Evolutionary conservation across 2,888 invertebrate genomes (phyloP).

Genomic region (Hydroisotoma schaefferi): DNA sequence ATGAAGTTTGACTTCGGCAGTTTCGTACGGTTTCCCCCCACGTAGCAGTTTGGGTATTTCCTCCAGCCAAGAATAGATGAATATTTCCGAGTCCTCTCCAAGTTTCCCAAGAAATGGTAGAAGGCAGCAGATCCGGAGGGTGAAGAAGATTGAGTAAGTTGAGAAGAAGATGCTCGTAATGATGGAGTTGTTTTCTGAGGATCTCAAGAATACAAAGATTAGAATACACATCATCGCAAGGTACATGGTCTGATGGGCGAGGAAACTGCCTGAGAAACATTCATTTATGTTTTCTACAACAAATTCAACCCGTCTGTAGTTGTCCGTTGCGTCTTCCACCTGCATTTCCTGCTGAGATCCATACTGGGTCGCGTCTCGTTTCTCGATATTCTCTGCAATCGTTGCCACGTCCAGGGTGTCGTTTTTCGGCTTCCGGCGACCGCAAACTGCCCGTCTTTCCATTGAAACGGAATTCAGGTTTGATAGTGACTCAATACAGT

Average conservation of each 20-base stretch:
- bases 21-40: slow-evolving; percentile 47
- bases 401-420: slow-evolving; percentile 48
- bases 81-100: slow-evolving; percentile 46
- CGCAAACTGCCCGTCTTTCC: slow-evolving; percentile 46
- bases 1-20: slow-evolving; percentile 45
- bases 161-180: slow-evolving; percentile 46
- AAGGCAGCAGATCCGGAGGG: slow-evolving; percentile 44
- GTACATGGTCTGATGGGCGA: slow-evolving; percentile 48
- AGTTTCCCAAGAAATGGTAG: slow-evolving; percentile 44
- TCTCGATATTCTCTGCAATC: slow-evolving; percentile 48
- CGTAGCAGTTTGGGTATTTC: slow-evolving; percentile 45
- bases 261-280: slow-evolving; percentile 45
- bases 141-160: slow-evolving; percentile 47
- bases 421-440: slow-evolving; percentile 47
- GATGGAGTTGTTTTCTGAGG: slow-evolving; percentile 39
- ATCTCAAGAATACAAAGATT: slow-evolving; percentile 46
- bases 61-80: slow-evolving; percentile 47
- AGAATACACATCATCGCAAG: slow-evolving; percentile 48
- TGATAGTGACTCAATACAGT: slow-evolving; percentile 43
- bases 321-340: slow-evolving; percentile 46
- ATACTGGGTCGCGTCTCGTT: slow-evolving; percentile 46
- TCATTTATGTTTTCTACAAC: slow-evolving; percentile 47
- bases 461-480: slow-evolving; percentile 41
- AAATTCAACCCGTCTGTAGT: slow-evolving; percentile 45
- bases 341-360: slow-evolving; percentile 47